A percentile compares a stretch with the other conserved stretches of the same genome.
phyloP scores from a whole-genome alignment of 2,113 vertebrate genomes.

The Thalassarche chlororhynchos region DNA sequence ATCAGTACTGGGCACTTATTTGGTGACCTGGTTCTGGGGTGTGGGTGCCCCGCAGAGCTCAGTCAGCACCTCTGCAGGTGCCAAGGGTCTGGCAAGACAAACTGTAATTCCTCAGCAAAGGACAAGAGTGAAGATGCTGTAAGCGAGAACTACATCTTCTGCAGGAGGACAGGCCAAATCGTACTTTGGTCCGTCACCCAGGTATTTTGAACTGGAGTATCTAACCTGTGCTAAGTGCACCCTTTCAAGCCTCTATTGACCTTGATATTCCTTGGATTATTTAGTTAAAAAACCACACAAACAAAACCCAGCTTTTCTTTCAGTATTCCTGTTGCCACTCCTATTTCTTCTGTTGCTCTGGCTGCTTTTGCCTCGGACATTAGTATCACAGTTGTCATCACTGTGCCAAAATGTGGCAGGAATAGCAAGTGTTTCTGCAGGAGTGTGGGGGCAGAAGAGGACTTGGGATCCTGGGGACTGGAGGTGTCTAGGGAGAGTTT shows the following conservation, averaged over 20 bases:
- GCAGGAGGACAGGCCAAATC: neutral
- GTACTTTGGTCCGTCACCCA: neutral
- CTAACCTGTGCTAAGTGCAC: neutral
- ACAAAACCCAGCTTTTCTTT: neutral
- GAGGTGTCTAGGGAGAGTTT: neutral
- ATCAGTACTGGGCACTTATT: fast-evolving
- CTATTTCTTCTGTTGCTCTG: neutral
- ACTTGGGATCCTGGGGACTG: neutral
- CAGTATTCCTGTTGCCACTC: neutral
- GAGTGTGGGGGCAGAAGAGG: neutral
- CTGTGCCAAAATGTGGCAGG: neutral
- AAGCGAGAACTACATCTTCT: neutral
- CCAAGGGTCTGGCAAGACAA: neutral
- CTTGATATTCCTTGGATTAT: neutral
- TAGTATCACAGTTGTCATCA: neutral
- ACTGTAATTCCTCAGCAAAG: neutral
- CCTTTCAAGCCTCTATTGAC: neutral
- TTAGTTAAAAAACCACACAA: neutral
- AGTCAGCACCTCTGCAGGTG: neutral
- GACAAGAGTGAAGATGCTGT: neutral
- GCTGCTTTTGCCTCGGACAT: neutral
- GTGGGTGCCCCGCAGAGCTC: neutral
- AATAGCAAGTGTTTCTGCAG: neutral
- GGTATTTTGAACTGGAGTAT: neutral
- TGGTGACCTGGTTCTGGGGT: neutral